phyloP scores from a whole-genome alignment of 1,140 invertebrate genomes.

The Cyrtorhinus lividipennis region DNA sequence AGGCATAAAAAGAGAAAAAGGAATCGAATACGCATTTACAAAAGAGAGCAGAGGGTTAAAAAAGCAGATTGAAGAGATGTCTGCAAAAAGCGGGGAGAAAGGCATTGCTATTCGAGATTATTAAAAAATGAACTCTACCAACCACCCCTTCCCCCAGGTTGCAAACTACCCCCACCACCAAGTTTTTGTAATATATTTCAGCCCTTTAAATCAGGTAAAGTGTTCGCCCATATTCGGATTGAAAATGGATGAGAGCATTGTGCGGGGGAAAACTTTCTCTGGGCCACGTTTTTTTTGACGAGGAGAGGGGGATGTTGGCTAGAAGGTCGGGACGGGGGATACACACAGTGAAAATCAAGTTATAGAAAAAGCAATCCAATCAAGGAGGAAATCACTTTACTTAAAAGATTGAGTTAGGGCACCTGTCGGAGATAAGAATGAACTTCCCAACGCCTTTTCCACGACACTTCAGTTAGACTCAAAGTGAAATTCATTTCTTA shows the following conservation, averaged over 20 bases:
- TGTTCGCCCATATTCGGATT: conserved; percentile 4
- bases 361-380: conserved; percentile 9
- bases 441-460: background rate
- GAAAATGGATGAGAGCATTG: background rate
- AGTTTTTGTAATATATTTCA: background rate
- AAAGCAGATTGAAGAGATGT: too few species aligned
- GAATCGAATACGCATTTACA: background rate
- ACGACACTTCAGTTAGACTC: too few species aligned
- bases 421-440: background rate
- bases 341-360: background rate
- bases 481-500: too few species aligned
- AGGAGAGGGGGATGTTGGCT: too few species aligned
- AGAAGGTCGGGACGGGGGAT: background rate
- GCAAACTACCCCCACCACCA: background rate
- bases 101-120: background rate
- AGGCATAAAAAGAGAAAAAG: background rate
- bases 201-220: conserved; percentile 6
- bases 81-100: background rate
- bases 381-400: background rate
- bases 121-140: conserved; percentile 2
- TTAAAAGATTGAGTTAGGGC: conserved; percentile 1
- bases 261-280: too few species aligned
- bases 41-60: background rate
- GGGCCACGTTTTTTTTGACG: too few species aligned
- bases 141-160: background rate